These are phyloP conservation scores for Gallinago stenura DNA, from an alignment of 2,797 vertebrate species.

Conservation along the genomic window DNA sequence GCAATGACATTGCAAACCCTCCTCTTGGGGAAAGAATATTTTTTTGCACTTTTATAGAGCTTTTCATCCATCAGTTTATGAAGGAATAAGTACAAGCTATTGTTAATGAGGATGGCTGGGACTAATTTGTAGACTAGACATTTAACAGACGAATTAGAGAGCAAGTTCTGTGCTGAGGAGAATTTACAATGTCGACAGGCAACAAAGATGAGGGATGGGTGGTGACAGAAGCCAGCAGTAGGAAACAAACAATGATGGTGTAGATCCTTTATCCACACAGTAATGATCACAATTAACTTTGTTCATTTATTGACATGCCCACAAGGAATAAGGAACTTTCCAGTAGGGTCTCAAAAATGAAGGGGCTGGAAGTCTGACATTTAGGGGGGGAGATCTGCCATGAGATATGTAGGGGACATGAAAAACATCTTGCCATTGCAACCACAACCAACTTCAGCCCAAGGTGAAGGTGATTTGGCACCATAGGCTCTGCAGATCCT, in stretches of 20 bases:
- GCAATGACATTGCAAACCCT: constrained; percentile 48
- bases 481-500: background rate
- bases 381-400: background rate
- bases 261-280: background rate
- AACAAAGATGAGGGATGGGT: constrained; percentile 48
- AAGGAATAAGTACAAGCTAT: constrained; percentile 48
- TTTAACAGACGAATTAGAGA: constrained; percentile 57
- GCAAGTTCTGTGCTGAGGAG: constrained; percentile 10
- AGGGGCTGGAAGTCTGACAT: background rate
- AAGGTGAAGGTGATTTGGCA: background rate
- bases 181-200: background rate
- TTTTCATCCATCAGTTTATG: constrained; percentile 55
- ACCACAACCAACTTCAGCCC: background rate
- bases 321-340: background rate
- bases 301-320: background rate
- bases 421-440: background rate
- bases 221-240: constrained; percentile 6
- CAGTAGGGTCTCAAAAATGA: background rate
- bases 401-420: background rate
- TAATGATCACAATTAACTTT: background rate
- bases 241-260: background rate
- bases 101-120: constrained; percentile 53
- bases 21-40: constrained; percentile 36
- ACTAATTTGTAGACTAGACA: constrained; percentile 45
- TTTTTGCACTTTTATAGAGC: constrained; percentile 16